phyloP scores from a whole-genome alignment of 2,113 vertebrate genomes.

The Calyptomena viridis region DNA sequence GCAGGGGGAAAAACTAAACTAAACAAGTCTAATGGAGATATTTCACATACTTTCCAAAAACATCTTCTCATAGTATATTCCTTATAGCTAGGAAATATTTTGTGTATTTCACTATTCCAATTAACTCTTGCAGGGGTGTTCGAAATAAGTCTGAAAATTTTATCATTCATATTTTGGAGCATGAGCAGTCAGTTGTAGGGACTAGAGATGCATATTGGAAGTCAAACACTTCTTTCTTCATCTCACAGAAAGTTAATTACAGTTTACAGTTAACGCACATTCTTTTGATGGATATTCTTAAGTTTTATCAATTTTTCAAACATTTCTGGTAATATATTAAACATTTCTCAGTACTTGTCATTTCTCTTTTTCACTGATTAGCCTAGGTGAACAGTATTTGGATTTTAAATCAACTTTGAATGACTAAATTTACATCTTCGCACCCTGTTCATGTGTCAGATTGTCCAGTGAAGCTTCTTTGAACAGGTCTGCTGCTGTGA shows the following conservation, averaged over 20 bases:
- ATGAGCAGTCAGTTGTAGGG: not conserved
- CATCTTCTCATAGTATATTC: not conserved
- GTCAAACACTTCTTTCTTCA: not conserved
- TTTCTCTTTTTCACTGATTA: not conserved
- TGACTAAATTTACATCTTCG: not conserved
- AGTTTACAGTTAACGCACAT: not conserved
- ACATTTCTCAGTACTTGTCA: not conserved
- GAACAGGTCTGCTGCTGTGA: not conserved
- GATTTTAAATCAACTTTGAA: not conserved
- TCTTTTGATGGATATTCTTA: not conserved
- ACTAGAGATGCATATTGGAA: not conserved
- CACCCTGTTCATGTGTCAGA: rapidly evolving
- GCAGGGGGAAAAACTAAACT: not conserved
- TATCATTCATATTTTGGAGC: not conserved
- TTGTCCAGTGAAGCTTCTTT: not conserved
- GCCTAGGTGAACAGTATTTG: not conserved
- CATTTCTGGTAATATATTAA: not conserved
- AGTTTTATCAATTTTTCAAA: not conserved
- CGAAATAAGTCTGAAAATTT: not conserved
- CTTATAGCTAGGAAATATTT: not conserved
- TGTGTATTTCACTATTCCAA: not conserved
- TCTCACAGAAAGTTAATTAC: not conserved
- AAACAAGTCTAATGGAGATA: not conserved
- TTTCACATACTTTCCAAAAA: not conserved
- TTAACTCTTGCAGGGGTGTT: not conserved